Base-by-base conservation (phyloP, 2,888 invertebrate species). In the Limnephilus rhombicus region DNA sequence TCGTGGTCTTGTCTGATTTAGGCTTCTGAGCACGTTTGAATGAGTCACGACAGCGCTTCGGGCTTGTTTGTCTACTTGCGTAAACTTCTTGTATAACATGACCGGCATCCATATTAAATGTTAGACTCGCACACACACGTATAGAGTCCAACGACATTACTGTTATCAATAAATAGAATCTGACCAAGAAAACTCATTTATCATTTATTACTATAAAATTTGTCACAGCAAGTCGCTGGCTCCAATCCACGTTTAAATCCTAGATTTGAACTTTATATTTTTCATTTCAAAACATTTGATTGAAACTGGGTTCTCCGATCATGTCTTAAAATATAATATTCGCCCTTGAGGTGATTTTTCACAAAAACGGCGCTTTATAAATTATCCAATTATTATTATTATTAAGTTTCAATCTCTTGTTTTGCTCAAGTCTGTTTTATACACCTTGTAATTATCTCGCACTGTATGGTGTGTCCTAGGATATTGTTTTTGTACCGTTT, bases 391-490 rank as follows among this genome's bases (percentile, higher is more conserved):
- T n/a, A n/a, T n/a, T n/a, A n/a, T n/a, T n/a, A n/a, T n/a, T 18
- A 68, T n/a, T 24, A 24, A 24, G 68, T 68, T 68, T 68, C 7
- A 68, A 68, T 68, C 68, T 68, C 68, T n/a, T 68, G 68, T 68
- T 68, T 2, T 7, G 9, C 2, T 31, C 18, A 29, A 24, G 12
- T 89, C 41, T 80, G 12, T 37, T 92, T 82, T 85, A 13, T 91
- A 89, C n/a, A 41, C 34, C 34, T 90, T 83, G 85, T 31, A 24
- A 68, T 83, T 92, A 80, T 91, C 91, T 90, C 85, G 92, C 93
- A 92, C 91, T 92, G 91, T 88, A 24, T 68, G 68, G 24, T n/a
- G 93, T 92, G 91, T 93, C 13, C 93, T 93, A 90, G 92, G 93
- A 94, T 93, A 92, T 93, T 93, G 53, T 92, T 90, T 90, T 89